Base-by-base conservation (phyloP, 2,113 vertebrate species). In the Tragelaphus imberbis region DNA sequence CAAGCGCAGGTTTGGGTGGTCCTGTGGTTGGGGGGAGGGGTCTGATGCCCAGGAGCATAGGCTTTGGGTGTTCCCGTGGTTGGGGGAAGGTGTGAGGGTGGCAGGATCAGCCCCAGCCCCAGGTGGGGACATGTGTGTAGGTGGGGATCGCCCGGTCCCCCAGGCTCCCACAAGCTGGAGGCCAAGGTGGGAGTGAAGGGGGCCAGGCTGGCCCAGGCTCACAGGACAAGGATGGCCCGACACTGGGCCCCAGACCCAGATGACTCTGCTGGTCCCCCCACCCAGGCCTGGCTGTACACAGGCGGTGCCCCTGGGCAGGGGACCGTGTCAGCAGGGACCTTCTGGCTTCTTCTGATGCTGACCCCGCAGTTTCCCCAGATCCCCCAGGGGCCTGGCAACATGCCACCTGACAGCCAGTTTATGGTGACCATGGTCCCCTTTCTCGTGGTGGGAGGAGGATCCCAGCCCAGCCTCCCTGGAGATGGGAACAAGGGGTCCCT, bases 301-400 rank as follows among this genome's bases (percentile, higher is more conserved):
- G 81, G 33, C 4, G 1, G 21, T 33, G 79, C 21, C 51, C 81
- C 59, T 21, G 28, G 19, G 28, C 9, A 61, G 56, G 36, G 56
- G 14, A 2, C 28, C 4, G 0, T 1, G 0, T 33, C 12, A 5
- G 12, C 44, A 49, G 12, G 21, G 59, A n/a, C 79, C 58, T 56
- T 5, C 17, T 47, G 5, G 44, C 40, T 8, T 47, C 7, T 49
- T 33, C 61, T 59, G 58, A 59, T 4, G 25, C 4, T 59, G 58
- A 59, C 58, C 25, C 58, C 6, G 0, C 59, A 3, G 14, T 47
- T 65, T 28, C 19, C 58, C 47, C 16, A 0, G 16, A 25, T 33
- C 15, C 16, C 28, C 15, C 5, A 1, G 8, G 63, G 65, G 51
- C 27, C 55, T 56, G 40, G n/a, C n/a, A 6, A 2, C 0, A 17